Base-by-base conservation (phyloP, 1,140 invertebrate species). In the Drosophila micromelanica region DNA sequence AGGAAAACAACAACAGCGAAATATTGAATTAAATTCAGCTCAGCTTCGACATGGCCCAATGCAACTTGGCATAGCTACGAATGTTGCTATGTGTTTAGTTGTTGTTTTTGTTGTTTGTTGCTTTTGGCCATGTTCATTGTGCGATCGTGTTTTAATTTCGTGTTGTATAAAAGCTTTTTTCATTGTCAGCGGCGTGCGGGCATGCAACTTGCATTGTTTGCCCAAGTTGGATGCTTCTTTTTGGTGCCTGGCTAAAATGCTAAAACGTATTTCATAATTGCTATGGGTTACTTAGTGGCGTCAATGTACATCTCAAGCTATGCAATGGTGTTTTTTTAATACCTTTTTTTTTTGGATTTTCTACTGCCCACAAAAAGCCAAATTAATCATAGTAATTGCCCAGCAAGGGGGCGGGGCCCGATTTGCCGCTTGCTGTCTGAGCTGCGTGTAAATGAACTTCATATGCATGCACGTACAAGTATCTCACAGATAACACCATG, bases 111-210 rank as follows among this genome's bases (percentile, higher is more conserved):
- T 6, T 27, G 27, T 27, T 57, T 59, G 52, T 37, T 57, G 37
- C 54, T 64, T 65, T 75, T 72, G 69, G 67, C 76, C 65, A 72
- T 76, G 76, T 75, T 77, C 79, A 73, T 73, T 77, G 82, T 74
- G 81, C 84, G 84, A 80, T 87, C 84, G 84, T 87, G 84, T 87
- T 87, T 87, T 87, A 87, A 89, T 87, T 87, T 87, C 84, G 80
- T 87, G 84, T 87, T 87, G 84, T 89, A 78, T 78, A 87, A 87
- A 87, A 80, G 57, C 76, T 67, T 56, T 77, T 86, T 87, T 87
- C 84, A 89, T 84, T 87, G 84, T 87, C 84, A 87, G 84, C 75
- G 69, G 69, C 84, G 82, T 87, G 82, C 82, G 82, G 82, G 82
- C 82, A 87, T 87, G 82, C 84, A 87, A 87, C 75, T 69, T 70